Evolutionary conservation across 2,888 invertebrate species (phyloP), one percentile per base, ranked within the genome.

Genomic region (Zhengitettix transpicula): DNA sequence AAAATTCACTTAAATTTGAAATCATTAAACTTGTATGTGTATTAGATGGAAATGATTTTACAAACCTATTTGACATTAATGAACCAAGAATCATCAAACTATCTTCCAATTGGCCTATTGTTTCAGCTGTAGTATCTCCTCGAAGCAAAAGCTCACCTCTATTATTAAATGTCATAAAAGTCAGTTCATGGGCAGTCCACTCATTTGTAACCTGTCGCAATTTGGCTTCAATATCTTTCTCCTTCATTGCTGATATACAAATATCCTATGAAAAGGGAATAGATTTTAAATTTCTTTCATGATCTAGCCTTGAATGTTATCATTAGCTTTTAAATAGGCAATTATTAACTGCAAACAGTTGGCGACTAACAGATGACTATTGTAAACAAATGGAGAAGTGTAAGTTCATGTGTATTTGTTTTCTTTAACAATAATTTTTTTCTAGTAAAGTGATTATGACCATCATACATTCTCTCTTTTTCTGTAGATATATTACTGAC

Each of bases 211-310:
- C 95, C 71, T 90, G 91, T 62, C 94, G 82, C 61, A 97, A 74
- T 72, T 97, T 97, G 0, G 94, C 94, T 76, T 97, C 96, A 61
- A 97, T 97, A 69, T 97, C 97, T 70, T 93, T 91, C 71, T 97
- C 96, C 74, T 97, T 96, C 86, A 95, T 92, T 0, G 96, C 96
- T 52, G 95, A 95, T 71, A 97, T 96, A 71, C 96, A 97, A 68
- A 97, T 94, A 69, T 97, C 97, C 85, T 86, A 40, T 10, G 41
- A 55, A 8, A 8, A n/a, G 12, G 28, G 28, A 5, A 28, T 28
- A 28, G 28, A 28, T n/a, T n/a, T n/a, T n/a, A n/a, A n/a, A n/a
- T n/a, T n/a, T n/a, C n/a, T n/a, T n/a, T n/a, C n/a, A n/a, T n/a
- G n/a, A n/a, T n/a, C n/a, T n/a, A n/a, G n/a, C n/a, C n/a, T n/a